These are phyloP conservation scores for Agrotis ipsilon DNA, from an alignment of 2,888 invertebrate genomes.

Conservation along the genomic window DNA sequence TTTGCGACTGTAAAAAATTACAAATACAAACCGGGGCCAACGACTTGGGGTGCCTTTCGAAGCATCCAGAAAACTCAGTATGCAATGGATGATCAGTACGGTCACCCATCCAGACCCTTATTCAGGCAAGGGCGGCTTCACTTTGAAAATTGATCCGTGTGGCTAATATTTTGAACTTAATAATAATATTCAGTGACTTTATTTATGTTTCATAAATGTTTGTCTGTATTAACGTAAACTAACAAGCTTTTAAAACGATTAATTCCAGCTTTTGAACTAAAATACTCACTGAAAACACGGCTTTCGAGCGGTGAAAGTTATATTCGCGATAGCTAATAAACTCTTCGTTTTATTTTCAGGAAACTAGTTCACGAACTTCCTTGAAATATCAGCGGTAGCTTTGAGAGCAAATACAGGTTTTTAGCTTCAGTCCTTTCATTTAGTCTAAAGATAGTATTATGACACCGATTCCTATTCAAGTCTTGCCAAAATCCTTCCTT, in stretches of 20 bases:
- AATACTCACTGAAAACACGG: conserved; percentile 51
- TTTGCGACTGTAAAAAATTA: no score
- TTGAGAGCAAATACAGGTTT: conserved; percentile 30
- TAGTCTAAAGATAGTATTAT: conserved; percentile 30
- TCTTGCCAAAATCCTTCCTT: conserved; percentile 34
- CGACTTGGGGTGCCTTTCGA: no score
- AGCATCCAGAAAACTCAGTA: no score
- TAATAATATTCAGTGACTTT: no score
- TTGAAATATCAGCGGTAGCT: conserved; percentile 21
- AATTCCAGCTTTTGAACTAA: conserved; percentile 30
- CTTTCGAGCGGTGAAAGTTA: conserved; percentile 45
- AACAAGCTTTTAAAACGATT: conserved; percentile 24
- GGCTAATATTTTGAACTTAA: no score
- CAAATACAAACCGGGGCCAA: no score
- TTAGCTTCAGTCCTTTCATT: conserved; percentile 41
- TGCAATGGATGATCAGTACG: no score
- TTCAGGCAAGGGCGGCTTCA: no score
- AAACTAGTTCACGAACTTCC: conserved; percentile 42
- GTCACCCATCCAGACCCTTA: no score
- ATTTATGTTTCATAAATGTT: background rate
- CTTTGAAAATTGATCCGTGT: no score
- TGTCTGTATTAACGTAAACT: background rate
- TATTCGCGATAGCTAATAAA: conserved; percentile 47
- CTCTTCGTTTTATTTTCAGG: conserved; percentile 49
- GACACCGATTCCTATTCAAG: conserved; percentile 9